These are phyloP conservation scores for Xestia sexstrigata DNA, from an alignment of 2,888 invertebrate species.

Conservation along the genomic window DNA sequence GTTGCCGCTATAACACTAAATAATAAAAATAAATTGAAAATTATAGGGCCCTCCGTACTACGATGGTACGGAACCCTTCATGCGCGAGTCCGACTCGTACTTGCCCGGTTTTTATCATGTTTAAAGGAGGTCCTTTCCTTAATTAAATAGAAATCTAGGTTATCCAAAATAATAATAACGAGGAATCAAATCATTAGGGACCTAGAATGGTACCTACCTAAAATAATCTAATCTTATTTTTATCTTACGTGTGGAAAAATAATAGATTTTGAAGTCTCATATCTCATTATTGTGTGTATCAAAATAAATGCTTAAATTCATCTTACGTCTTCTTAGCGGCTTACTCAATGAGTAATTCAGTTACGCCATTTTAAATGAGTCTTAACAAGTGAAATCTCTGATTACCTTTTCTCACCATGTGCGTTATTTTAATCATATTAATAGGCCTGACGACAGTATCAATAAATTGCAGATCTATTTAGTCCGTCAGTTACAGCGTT, in stretches of 20 bases:
- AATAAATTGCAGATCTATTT: too few species aligned
- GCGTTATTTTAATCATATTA: conserved; percentile 2
- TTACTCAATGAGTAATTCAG: not conserved
- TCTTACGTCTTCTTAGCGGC: not conserved
- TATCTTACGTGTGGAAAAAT: not conserved
- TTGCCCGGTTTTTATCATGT: too few species aligned
- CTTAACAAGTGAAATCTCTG: not conserved
- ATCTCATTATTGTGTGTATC: not conserved
- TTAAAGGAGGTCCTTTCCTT: too few species aligned
- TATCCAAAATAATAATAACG: not conserved
- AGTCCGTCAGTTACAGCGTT: too few species aligned
- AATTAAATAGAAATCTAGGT: too few species aligned
- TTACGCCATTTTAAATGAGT: not conserved
- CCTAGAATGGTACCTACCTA: not conserved
- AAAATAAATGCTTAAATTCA: not conserved
- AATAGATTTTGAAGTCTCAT: not conserved
- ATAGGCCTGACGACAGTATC: too few species aligned
- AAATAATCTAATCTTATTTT: not conserved
- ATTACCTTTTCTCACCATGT: not conserved
- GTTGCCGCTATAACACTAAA: too few species aligned
- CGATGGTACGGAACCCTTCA: too few species aligned
- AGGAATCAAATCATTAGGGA: not conserved
- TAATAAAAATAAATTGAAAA: too few species aligned
- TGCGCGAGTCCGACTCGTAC: too few species aligned
- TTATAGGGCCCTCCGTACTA: too few species aligned